A percentile compares a stretch with the other conserved stretches of the same genome.
Evolutionary conservation across 1,140 invertebrate species (phyloP).

Genomic region (Chlorops oryzae): DNA sequence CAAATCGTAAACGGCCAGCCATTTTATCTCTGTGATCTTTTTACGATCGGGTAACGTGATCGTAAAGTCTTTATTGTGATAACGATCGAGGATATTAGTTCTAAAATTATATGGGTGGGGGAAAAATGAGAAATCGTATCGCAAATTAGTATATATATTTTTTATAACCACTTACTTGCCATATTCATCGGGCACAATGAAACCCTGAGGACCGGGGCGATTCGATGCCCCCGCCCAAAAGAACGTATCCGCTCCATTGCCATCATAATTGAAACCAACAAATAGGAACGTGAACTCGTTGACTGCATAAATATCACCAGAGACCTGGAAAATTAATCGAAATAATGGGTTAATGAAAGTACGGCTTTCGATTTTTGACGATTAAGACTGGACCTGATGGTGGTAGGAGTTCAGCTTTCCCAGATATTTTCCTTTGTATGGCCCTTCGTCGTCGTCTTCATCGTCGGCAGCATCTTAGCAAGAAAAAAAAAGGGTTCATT

Average conservation of each 20-base stretch:
- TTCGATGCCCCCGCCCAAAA: conserved; percentile 88
- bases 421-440: conserved; percentile 73
- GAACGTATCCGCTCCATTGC: conserved; percentile 83
- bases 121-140: neutral
- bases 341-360: neutral
- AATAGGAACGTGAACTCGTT: conserved; percentile 79
- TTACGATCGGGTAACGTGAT: conserved; percentile 78
- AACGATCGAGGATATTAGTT: conserved; percentile 78
- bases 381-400: conserved; percentile 54
- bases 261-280: conserved; percentile 83
- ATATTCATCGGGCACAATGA: conserved; percentile 82
- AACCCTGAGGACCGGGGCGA: conserved; percentile 80
- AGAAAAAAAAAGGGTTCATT: conserved; percentile 2
- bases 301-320: conserved; percentile 83
- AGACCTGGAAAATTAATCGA: conserved; percentile 53
- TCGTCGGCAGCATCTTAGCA: conserved; percentile 32
- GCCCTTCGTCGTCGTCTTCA: conserved; percentile 59
- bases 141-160: neutral
- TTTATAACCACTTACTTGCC: conserved; percentile 63
- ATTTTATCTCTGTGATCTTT: conserved; percentile 81
- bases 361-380: neutral
- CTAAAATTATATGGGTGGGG: too few relatives aligned
- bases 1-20: conserved; percentile 86
- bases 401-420: conserved; percentile 88
- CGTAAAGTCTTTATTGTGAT: conserved; percentile 81